phyloP scores from a whole-genome alignment of 2,888 invertebrate species.

The Tyria jacobaeae region DNA sequence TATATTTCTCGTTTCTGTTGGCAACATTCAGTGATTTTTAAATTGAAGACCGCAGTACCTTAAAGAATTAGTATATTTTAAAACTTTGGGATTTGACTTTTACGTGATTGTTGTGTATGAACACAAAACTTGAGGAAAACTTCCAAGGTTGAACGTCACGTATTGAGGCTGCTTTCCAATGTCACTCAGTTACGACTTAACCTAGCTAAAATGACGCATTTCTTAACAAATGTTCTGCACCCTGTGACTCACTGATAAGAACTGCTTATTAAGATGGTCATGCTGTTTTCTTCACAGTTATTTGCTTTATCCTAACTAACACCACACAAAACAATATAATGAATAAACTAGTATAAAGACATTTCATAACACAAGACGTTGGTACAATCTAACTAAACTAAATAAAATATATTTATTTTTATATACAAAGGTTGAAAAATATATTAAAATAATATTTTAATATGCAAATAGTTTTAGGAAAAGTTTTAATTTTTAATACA shows the following conservation, averaged over 20 bases:
- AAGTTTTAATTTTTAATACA: too few species aligned
- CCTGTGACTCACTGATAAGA: conserved; percentile 1
- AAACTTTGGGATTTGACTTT: too few species aligned
- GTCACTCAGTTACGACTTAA: not conserved
- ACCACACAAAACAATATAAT: too few species aligned
- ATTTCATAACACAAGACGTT: too few species aligned
- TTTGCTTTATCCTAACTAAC: not conserved
- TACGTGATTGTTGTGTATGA: not conserved
- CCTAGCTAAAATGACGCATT: not conserved
- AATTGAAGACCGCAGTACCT: conserved; percentile 1
- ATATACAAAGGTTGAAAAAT: too few species aligned
- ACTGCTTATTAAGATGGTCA: not conserved
- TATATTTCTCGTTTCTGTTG: not conserved
- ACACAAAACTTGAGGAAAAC: not conserved
- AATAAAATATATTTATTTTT: too few species aligned
- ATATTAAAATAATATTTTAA: too few species aligned
- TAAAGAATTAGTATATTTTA: too few species aligned
- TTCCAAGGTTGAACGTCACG: not conserved
- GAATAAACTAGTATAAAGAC: too few species aligned
- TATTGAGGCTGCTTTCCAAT: not conserved
- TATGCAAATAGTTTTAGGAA: too few species aligned
- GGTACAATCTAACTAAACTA: too few species aligned
- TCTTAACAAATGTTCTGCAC: not conserved
- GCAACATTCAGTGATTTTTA: conserved; percentile 2
- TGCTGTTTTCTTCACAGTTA: not conserved